Conservation (phyloP, 2,888 invertebrate genomes). For the Euspilapteryx auroguttella region DNA sequence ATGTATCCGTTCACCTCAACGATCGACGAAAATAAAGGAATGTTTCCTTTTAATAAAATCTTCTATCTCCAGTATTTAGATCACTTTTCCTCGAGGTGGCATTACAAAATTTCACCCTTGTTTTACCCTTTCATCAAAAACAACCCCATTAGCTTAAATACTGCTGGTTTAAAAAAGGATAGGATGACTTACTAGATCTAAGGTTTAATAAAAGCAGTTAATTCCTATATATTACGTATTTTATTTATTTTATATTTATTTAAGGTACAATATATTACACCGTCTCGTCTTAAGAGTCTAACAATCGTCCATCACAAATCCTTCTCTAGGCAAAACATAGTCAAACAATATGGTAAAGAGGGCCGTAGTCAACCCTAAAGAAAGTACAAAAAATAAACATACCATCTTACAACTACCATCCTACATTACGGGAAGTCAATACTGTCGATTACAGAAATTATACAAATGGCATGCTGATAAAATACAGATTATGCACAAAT, state of each 20-base stretch:
- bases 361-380: conserved; percentile 37
- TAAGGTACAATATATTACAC: conserved; percentile 61
- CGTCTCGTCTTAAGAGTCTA: conserved; percentile 41
- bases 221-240: conserved; percentile 57
- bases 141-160: too few species aligned
- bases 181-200: too few species aligned
- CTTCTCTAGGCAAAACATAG: conserved; percentile 49
- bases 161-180: too few species aligned
- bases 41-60: too few species aligned
- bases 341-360: conserved; percentile 45
- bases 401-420: conserved; percentile 38
- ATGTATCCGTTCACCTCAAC: too few species aligned
- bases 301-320: conserved; percentile 39
- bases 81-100: too few species aligned
- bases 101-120: too few species aligned
- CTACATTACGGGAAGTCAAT: conserved; percentile 51
- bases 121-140: too few species aligned
- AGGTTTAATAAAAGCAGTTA: conserved; percentile 19
- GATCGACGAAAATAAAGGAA: too few species aligned
- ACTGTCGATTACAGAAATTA: conserved; percentile 47
- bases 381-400: conserved; percentile 55
- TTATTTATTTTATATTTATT: conserved; percentile 58
- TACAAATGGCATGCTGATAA: conserved; percentile 37
- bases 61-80: too few species aligned
- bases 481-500: conserved; percentile 45